Percentiles rank a stretch among this genome's conserved stretches.
These are phyloP conservation scores for Notoglanidium macrostoma DNA, from an alignment of 2,797 vertebrate genomes.

Conservation along the genomic window DNA sequence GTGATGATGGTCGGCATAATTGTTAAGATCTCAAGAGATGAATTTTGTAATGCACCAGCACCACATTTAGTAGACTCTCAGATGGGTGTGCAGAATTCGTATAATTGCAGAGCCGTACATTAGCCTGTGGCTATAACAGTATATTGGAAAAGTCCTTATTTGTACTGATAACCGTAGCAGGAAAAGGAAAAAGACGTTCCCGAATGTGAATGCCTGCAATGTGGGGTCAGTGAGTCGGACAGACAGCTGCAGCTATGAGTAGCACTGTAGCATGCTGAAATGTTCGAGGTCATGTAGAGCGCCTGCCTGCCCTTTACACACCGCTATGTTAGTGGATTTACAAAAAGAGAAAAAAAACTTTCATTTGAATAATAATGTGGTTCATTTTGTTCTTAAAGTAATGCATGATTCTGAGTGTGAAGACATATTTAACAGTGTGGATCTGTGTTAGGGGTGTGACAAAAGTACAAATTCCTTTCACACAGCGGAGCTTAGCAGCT, in stretches of 20 bases:
- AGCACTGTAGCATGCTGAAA: conserved; percentile 60
- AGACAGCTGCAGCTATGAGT: conserved; percentile 67
- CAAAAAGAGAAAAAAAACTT: no score
- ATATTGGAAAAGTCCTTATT: conserved; percentile 14
- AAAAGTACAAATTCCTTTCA: not conserved
- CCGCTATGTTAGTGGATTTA: not conserved
- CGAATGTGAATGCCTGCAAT: conserved; percentile 49
- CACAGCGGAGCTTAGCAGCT: not conserved
- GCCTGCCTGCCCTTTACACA: conserved; percentile 6
- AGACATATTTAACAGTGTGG: not conserved
- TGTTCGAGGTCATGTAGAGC: conserved; percentile 57
- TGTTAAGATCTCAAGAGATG: conserved; percentile 12
- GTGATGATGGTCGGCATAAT: conserved; percentile 22
- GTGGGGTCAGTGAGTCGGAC: conserved; percentile 65
- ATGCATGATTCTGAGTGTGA: not conserved
- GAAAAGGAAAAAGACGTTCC: conserved; percentile 31
- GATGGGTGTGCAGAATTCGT: not conserved
- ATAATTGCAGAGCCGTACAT: not conserved
- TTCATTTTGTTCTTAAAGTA: not conserved
- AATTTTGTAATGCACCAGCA: not conserved
- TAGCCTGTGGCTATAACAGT: not conserved
- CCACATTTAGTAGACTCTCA: not conserved
- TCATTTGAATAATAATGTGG: not conserved
- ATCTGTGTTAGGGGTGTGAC: not conserved
- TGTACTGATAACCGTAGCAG: conserved; percentile 16